phyloP scores from a whole-genome alignment of 2,888 invertebrate species.

The Keiferia lycopersicella region DNA sequence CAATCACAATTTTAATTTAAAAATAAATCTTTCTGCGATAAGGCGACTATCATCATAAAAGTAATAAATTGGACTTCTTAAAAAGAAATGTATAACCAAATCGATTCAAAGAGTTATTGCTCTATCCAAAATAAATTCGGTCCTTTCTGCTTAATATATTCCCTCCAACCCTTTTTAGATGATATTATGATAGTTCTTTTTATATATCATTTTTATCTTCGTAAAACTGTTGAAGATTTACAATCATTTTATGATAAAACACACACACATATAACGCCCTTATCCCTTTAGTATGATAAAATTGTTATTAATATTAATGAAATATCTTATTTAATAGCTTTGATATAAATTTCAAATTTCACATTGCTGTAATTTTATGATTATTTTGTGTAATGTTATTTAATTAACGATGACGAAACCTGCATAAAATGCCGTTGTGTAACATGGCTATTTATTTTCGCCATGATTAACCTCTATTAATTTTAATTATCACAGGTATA shows the following conservation, averaged over 20 bases:
- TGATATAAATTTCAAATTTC: too few relatives aligned
- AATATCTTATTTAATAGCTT: too few relatives aligned
- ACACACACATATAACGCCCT: too few relatives aligned
- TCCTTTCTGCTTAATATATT: neutral
- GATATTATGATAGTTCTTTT: conserved; percentile 2
- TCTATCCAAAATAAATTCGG: neutral
- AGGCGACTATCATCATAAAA: neutral
- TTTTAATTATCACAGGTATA: neutral
- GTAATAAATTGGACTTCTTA: conserved; percentile 1
- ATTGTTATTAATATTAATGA: too few relatives aligned
- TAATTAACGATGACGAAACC: neutral
- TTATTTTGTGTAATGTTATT: neutral
- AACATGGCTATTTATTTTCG: neutral
- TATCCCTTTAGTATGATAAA: too few relatives aligned
- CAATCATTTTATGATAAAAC: conserved; percentile 1
- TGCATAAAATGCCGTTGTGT: neutral
- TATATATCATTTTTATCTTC: conserved; percentile 18
- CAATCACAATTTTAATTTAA: neutral
- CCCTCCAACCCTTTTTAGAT: neutral
- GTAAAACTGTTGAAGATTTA: neutral
- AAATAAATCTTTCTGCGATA: neutral
- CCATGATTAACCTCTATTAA: neutral
- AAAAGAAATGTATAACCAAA: conserved; percentile 6
- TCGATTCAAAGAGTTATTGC: conserved; percentile 13
- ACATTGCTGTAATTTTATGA: too few relatives aligned